phyloP scores from a whole-genome alignment of 2,888 invertebrate species.

The Marasmarcha lunaedactyla region DNA sequence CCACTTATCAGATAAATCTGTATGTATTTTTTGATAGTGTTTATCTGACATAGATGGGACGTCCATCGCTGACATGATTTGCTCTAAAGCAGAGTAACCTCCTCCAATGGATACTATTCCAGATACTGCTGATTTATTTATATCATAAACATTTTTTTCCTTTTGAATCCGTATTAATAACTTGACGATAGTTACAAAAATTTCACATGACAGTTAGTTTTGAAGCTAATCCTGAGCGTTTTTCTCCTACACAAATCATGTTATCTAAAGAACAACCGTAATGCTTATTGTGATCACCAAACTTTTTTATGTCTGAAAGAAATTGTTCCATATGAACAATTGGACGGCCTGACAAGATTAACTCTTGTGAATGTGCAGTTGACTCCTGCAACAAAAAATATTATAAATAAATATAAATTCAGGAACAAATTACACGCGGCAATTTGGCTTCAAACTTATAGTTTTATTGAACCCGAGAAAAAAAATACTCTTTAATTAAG shows the following conservation, averaged over 20 bases:
- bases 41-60: background rate
- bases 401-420: background rate
- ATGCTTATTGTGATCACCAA: conserved; percentile 1
- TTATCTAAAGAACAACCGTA: conserved; percentile 1
- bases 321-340: conserved; percentile 1
- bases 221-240: no score
- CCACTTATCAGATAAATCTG: conserved; percentile 3
- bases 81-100: conserved; percentile 1
- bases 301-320: conserved; percentile 1
- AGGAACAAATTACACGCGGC: background rate
- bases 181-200: conserved; percentile 1
- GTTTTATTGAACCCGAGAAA: background rate
- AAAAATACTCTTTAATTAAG: background rate
- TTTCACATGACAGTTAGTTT: conserved; percentile 1
- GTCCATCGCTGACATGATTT: background rate
- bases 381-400: conserved; percentile 1
- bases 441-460: background rate
- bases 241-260: no score
- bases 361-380: background rate
- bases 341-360: background rate
- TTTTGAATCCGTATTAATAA: background rate
- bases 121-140: conserved; percentile 1
- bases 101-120: background rate
- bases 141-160: background rate
- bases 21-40: background rate